phyloP scores from a whole-genome alignment of 2,888 invertebrate genomes.

The Ochropleura leucogaster region DNA sequence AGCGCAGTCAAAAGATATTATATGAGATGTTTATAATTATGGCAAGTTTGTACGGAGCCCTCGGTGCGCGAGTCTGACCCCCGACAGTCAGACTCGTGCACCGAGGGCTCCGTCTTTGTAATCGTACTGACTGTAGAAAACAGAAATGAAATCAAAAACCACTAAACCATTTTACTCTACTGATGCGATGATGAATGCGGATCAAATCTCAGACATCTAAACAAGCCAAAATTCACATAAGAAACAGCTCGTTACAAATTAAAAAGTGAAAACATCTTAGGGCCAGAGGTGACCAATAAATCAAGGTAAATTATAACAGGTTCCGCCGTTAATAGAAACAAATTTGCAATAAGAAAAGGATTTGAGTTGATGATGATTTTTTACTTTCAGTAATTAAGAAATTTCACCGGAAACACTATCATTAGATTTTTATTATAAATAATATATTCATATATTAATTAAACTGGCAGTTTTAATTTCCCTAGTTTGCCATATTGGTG shows the following conservation, averaged over 20 bases:
- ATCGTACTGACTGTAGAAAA: not conserved
- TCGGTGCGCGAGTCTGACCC: too few relatives aligned
- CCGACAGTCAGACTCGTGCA: too few relatives aligned
- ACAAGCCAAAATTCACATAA: not conserved
- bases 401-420: not conserved
- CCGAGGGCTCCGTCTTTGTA: too few relatives aligned
- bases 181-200: not conserved
- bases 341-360: conserved; percentile 9
- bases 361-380: not conserved
- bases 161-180: conserved; percentile 2
- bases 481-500: too few relatives aligned
- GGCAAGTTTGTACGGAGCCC: too few relatives aligned
- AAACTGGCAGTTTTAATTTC: too few relatives aligned
- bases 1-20: too few relatives aligned
- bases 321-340: not conserved
- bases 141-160: not conserved
- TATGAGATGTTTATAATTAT: too few relatives aligned
- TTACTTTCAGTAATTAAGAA: not conserved
- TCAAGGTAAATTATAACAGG: conserved; percentile 17
- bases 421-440: not conserved
- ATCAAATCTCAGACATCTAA: not conserved
- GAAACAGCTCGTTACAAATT: conserved; percentile 7
- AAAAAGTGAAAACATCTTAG: conserved; percentile 45
- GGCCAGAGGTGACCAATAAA: conserved; percentile 6
- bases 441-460: too few relatives aligned